Percentiles rank a stretch among this genome's conserved stretches.
phyloP scores from a whole-genome alignment of 1,140 invertebrate genomes.

The Psilanteris sp. region DNA sequence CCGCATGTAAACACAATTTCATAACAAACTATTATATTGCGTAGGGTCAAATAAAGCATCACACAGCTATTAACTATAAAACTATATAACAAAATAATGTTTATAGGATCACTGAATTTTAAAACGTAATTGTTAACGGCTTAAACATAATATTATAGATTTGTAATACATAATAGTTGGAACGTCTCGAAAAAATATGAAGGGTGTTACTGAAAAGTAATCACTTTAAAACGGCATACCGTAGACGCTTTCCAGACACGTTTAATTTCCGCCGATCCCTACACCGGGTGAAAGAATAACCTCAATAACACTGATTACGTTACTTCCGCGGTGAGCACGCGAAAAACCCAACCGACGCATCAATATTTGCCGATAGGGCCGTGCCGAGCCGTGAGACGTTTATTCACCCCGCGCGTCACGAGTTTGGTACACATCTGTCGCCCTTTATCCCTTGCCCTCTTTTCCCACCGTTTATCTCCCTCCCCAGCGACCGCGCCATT shows the following conservation, averaged over 20 bases:
- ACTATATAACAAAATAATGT: too few species aligned
- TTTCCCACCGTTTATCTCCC: constrained; percentile 23
- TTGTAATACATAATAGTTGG: too few species aligned
- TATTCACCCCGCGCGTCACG: constrained; percentile 69
- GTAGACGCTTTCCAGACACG: constrained; percentile 37
- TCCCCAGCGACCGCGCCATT: constrained; percentile 21
- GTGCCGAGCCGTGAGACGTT: constrained; percentile 33
- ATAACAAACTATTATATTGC: too few species aligned
- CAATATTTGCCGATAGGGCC: constrained; percentile 49
- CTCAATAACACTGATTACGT: constrained; percentile 40
- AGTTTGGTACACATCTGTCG: constrained; percentile 71
- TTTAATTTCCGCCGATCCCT: constrained; percentile 39
- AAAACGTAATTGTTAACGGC: too few species aligned
- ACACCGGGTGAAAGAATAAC: constrained; percentile 37
- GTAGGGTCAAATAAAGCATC: too few species aligned
- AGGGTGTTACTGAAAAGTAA: neutral
- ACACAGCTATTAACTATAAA: too few species aligned
- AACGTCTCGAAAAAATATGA: neutral
- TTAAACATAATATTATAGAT: too few species aligned
- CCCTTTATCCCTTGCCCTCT: constrained; percentile 63
- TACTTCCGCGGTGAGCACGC: constrained; percentile 53
- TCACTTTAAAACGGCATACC: constrained; percentile 29
- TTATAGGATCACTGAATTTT: too few species aligned
- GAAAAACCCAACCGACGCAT: constrained; percentile 52
- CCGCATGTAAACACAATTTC: too few species aligned